Base-by-base conservation (phyloP, 2,888 invertebrate genomes). In the Sminthurinus aureus region DNA sequence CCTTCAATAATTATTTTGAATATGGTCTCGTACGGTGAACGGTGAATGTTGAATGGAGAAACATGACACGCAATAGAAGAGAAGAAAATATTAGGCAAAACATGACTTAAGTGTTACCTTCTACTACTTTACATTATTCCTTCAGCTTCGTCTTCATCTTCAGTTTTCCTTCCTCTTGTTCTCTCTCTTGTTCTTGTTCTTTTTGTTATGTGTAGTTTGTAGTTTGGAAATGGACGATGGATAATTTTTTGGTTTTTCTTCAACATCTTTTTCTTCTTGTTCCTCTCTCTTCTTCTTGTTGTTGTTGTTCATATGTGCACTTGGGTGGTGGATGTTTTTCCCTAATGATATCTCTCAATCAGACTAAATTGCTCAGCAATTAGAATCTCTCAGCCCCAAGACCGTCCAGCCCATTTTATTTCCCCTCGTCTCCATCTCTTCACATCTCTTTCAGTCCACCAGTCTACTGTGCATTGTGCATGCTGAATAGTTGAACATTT, bases 291-390 rank as follows among this genome's bases (percentile, higher is more conserved):
- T 20, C 64, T 81, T 64, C 22, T 76, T 50, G 58, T 82, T 22
- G 58, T 78, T 83, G 74, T n/a, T 38, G 38, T 38, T 38, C 38
- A 38, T 38, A 38, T 38, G 38, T 38, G 38, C 75, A 76, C 83
- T 80, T 83, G 83, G 83, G 83, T 83, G 83, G 83, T 74, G 74
- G 38, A 38, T 79, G 75, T 73, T 67, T 58, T 78, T 24, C 71
- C 83, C 83, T 83, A 83, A 83, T 83, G 80, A 83, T 83, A 83
- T 84, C 81, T 83, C 85, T 85, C 85, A 85, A 85, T 85, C 85
- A 85, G 83, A 83, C 83, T 58, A 78, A 80, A 85, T 83, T 85
- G 80, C 82, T 38, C 73, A 80, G 82, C 83, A 83, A 84, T 82
- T 84, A 84, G 76, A 83, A 83, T 79, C 77, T 38, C 38, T 79